Conservation (phyloP, 64 coral and sea anemone genomes). For the Exaiptasia diaphana region DNA sequence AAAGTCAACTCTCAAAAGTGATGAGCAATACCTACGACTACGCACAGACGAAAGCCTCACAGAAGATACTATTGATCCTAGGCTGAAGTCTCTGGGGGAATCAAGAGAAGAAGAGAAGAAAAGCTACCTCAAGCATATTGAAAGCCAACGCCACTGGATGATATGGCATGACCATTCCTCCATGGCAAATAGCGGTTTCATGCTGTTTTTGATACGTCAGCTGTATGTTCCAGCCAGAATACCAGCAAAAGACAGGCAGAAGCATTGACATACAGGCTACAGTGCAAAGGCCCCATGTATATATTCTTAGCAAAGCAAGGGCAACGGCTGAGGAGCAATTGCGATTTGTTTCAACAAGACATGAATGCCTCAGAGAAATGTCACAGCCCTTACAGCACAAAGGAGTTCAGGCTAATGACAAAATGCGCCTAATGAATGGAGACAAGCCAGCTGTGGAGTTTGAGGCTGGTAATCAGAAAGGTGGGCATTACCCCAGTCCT, state of each 20-base stretch:
- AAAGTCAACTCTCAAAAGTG: not conserved
- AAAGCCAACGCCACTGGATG: conserved; percentile 30
- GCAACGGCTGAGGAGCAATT: conserved; percentile 4
- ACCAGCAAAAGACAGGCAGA: not conserved
- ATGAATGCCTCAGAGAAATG: not conserved
- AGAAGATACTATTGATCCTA: not conserved
- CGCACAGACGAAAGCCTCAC: not conserved
- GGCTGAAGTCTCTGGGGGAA: conserved; percentile 8
- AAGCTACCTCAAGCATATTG: not conserved
- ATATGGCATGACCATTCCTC: conserved; percentile 43
- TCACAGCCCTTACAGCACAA: not conserved
- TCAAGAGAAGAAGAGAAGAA: conserved; percentile 10
- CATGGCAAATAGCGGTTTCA: conserved; percentile 38
- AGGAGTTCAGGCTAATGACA: not conserved
- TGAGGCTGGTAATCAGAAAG: conserved; percentile 10
- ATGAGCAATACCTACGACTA: conserved; percentile 2
- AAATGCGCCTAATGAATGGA: conserved; percentile 24
- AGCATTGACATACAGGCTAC: conserved; percentile 19
- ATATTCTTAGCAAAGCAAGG: conserved; percentile 10
- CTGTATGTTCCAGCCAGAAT: conserved; percentile 28
- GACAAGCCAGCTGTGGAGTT: not conserved
- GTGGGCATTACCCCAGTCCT: conserved; percentile 16
- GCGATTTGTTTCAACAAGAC: not conserved
- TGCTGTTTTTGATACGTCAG: conserved; percentile 18
- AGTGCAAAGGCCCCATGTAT: conserved; percentile 18